These are phyloP conservation scores for Megaceryle alcyon DNA, from an alignment of 2,797 vertebrate species.

Conservation along the genomic window DNA sequence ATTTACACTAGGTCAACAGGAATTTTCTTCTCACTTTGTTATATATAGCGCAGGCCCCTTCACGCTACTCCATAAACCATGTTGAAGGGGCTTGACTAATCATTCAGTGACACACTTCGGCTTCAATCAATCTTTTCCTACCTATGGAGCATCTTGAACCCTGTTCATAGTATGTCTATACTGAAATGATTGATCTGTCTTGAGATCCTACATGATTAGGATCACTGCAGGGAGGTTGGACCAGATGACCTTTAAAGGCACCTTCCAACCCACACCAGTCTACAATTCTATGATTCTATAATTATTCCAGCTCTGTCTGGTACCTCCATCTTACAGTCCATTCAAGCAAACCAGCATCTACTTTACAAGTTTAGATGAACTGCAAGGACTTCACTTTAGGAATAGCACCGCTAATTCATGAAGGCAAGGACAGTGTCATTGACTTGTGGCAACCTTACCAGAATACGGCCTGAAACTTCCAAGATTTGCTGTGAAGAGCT, in stretches of 20 bases:
- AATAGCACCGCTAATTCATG: neutral
- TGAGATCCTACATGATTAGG: neutral
- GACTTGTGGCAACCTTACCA: neutral
- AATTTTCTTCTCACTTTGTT: neutral
- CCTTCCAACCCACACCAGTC: no score
- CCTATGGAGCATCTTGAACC: neutral
- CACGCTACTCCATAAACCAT: rapidly evolving
- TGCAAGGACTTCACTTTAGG: neutral
- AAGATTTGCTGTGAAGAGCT: neutral
- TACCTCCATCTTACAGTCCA: neutral
- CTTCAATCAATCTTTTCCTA: neutral
- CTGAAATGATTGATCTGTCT: neutral
- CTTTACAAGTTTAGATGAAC: neutral
- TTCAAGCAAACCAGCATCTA: neutral
- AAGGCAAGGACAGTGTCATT: neutral
- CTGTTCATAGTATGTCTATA: neutral
- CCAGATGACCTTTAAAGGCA: no score
- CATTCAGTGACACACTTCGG: neutral
- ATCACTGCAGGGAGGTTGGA: no score
- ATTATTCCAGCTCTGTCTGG: neutral
- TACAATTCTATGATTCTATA: no score
- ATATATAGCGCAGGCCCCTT: neutral
- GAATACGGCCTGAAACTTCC: neutral
- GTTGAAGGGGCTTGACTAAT: neutral
- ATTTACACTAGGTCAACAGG: neutral